Conservation (phyloP, 2,888 invertebrate species). For the Seladonia tumulorum region DNA sequence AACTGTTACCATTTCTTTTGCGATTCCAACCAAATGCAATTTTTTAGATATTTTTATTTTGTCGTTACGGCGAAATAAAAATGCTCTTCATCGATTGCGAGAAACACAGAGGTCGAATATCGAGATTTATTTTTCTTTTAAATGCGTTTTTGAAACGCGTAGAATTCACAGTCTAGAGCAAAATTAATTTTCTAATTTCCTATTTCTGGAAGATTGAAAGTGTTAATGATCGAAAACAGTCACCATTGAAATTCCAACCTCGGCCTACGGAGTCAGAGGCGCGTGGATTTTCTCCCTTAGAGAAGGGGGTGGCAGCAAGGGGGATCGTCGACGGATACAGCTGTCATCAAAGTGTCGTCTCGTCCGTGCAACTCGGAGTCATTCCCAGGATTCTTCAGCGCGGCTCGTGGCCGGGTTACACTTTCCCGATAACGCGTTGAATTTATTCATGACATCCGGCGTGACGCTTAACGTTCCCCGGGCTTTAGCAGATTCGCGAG, state of each 20-base stretch:
- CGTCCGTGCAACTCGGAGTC: conserved; percentile 18
- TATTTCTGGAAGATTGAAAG: no score
- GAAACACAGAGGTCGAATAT: not conserved
- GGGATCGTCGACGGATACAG: conserved; percentile 31
- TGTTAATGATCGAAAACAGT: not conserved
- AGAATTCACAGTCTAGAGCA: no score
- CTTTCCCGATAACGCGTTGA: conserved; percentile 54
- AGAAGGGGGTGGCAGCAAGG: not conserved
- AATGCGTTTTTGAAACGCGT: no score
- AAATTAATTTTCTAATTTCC: no score
- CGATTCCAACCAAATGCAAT: not conserved
- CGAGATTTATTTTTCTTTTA: not conserved
- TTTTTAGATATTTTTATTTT: not conserved
- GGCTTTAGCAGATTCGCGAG: not conserved
- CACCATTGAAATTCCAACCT: not conserved
- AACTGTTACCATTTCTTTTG: not conserved
- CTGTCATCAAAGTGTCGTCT: conserved; percentile 51
- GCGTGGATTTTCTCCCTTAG: not conserved
- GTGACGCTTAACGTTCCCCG: conserved; percentile 42
- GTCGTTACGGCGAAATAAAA: no score
- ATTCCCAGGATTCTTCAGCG: not conserved
- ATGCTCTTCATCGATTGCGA: not conserved
- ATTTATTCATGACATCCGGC: conserved; percentile 63
- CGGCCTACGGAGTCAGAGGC: not conserved
- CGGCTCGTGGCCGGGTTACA: conserved; percentile 18